Evolutionary conservation across 2,113 vertebrate species (phyloP), one percentile per base, ranked within the genome.

Genomic region (Colaptes auratus): DNA sequence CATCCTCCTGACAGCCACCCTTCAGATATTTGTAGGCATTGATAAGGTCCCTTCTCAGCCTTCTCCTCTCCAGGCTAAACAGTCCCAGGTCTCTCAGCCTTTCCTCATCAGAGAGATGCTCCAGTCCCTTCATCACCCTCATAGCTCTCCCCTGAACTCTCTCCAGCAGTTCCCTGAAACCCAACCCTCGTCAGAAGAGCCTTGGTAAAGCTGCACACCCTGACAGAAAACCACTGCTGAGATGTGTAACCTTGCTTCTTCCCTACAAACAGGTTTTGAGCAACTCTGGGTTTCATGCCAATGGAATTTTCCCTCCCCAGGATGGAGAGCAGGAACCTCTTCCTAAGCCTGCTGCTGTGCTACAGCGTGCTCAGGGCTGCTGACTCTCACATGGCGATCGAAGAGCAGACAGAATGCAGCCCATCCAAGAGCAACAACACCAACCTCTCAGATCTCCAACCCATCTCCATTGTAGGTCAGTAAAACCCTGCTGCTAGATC

Each of bases 401-500:
- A 98, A 39, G 97, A 98, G 65, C 95, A 97, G 93, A 82, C 20
- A 39, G 96, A 97, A 46, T 91, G 60, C 20, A 83, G 63, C 60
- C 58, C 96, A 42, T 50, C 60, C 12, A 96, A 60, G 33, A 96
- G 88, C 67, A 97, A 80, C 82, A 97, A 91, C 63, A 75, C 89
- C 81, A 89, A 93, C 13, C 65, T 97, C 10, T 44, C 94, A 24
- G 98, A 97, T 53, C 96, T 96, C 30, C 95, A 97, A 33, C 92
- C 97, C 23, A 97, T 98, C 96, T 98, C 98, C 53, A 97, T 98
- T 7, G 92, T 96, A 91, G 97, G 98, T 98, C n/a, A 97, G 97
- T 97, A 91, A 86, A 89, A 79, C 10, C 39, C 35, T 36, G 42
- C 42, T 44, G 42, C 42, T 15, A 44, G 42, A 44, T 44, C 42